Conservation (phyloP, 1,140 invertebrate genomes). For the Megalonaias nervosa region DNA sequence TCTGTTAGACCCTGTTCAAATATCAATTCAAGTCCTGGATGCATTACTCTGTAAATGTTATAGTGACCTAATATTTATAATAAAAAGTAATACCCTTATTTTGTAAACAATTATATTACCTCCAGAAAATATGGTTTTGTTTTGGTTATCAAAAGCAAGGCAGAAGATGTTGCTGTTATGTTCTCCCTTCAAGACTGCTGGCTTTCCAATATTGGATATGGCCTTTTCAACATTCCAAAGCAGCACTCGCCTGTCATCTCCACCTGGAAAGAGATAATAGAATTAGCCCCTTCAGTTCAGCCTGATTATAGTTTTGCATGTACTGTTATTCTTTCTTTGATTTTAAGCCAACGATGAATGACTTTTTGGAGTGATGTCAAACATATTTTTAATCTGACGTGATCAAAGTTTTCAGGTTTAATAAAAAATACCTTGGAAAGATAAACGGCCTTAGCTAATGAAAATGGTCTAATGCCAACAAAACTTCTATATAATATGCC, state of each 20-base stretch:
- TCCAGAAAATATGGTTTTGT: conserved; percentile 89
- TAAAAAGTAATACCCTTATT: too few relatives aligned
- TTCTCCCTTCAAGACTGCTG: conserved; percentile 80
- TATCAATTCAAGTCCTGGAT: neutral
- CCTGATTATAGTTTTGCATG: neutral
- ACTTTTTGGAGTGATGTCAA: neutral
- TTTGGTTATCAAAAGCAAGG: conserved; percentile 85
- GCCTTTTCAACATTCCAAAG: conserved; percentile 90
- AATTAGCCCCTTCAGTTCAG: neutral
- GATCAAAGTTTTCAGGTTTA: neutral
- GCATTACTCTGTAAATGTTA: too few relatives aligned
- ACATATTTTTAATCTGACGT: neutral
- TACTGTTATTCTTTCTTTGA: neutral
- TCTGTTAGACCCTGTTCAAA: neutral
- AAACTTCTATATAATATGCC: too few relatives aligned
- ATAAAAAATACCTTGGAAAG: neutral
- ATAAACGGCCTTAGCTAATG: neutral
- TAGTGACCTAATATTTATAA: too few relatives aligned
- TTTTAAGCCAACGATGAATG: neutral
- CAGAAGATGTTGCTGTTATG: conserved; percentile 96
- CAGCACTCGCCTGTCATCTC: conserved; percentile 92
- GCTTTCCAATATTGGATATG: conserved; percentile 73
- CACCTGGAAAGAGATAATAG: conserved; percentile 76
- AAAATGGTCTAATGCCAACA: too few relatives aligned
- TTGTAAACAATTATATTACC: conserved; percentile 68